These are phyloP conservation scores for Xylota sylvarum DNA, from an alignment of 2,888 invertebrate species.

Conservation along the genomic window DNA sequence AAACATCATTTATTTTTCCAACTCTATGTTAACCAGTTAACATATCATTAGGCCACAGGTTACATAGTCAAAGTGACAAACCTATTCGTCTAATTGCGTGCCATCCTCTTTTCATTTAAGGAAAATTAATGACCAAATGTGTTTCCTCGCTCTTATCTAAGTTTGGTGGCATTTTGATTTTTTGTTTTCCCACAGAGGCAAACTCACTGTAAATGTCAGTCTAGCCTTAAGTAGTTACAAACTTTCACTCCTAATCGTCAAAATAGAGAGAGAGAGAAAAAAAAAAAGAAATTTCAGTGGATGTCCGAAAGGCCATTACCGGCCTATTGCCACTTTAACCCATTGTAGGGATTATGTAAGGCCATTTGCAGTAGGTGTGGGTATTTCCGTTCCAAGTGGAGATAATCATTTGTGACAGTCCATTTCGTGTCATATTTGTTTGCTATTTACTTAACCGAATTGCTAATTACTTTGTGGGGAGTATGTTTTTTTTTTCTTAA, in stretches of 20 bases:
- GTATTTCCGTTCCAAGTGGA: constrained; percentile 39
- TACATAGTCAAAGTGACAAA: constrained; percentile 7
- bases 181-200: background rate
- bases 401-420: constrained; percentile 43
- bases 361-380: constrained; percentile 33
- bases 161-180: constrained; percentile 3
- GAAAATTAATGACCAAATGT: constrained; percentile 32
- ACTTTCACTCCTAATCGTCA: constrained; percentile 62
- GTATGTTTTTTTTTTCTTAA: background rate
- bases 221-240: constrained; percentile 45
- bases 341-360: constrained; percentile 50
- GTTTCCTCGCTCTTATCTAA: constrained; percentile 2
- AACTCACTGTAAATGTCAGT: background rate
- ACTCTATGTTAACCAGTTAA: background rate
- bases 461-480: constrained; percentile 35
- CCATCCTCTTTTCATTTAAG: constrained; percentile 15
- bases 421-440: constrained; percentile 31
- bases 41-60: background rate
- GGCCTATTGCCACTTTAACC: constrained; percentile 36
- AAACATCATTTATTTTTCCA: background rate
- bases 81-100: constrained; percentile 12
- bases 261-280: background rate
- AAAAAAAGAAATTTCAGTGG: constrained; percentile 14
- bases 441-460: constrained; percentile 28
- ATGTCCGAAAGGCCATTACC: constrained; percentile 57